Base-by-base conservation (phyloP, 2,113 vertebrate species). In the Vulpes vulpes region DNA sequence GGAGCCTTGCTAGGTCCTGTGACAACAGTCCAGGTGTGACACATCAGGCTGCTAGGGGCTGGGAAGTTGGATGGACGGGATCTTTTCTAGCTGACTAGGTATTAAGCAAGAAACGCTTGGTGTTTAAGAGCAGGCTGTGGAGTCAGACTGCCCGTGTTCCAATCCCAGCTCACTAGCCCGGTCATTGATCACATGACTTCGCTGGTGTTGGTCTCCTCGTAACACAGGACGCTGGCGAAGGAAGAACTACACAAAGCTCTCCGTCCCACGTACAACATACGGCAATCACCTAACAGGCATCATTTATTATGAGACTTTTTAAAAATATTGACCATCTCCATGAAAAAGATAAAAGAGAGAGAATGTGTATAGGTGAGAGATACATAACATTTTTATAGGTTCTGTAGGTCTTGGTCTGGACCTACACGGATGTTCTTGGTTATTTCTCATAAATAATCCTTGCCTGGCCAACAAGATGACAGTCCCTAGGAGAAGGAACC, bases 351-450 rank as follows among this genome's bases (percentile, higher is more conserved):
- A 87, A 5, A 3, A 62, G 11, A 71, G 73, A 51, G 23, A 71
- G 73, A 51, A 12, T 43, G 22, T 43, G 43, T 43, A 43, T 43
- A 76, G 2, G 23, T 43, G 38, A 74, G 38, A 43, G 10, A 79
- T 38, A 27, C 57, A 10, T 2, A 25, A 38, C 49, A 43, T 22
- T 3, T 22, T 3, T 82, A 15, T 0, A 49, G 55, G n/a, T 8
- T 4, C 38, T n/a, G 15, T 1, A 6, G 93, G 51, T 22, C 19
- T 15, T 1, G 8, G 22, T 43, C 51, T 32, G 30, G 65, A 7
- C 49, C 1, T 3, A 60, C n/a, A 0, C 0, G 1, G 20, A 3
- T 32, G 76, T 2, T 76, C 30, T 5, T 4, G 43, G 57, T n/a
- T 5, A 43, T 6, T 65, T 74, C 38, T 67, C 38, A 57, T 4